Base-by-base conservation (phyloP, 2,888 invertebrate genomes). In the Lapara coniferarum region DNA sequence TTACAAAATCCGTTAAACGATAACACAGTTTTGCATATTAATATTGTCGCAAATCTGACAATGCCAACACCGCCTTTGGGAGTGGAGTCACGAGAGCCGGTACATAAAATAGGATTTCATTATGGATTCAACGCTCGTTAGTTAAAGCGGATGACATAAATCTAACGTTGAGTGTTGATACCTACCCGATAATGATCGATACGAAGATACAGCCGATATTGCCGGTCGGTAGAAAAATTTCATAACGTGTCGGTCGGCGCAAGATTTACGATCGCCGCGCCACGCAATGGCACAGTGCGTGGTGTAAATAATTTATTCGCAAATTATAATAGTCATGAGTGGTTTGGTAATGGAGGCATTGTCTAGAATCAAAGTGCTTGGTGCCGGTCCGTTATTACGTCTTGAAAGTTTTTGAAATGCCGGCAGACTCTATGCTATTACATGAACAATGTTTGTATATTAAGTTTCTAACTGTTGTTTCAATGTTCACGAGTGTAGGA, bases 81-180 rank as follows among this genome's bases (percentile, higher is more conserved):
- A 74, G 74, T 73, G 72, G 72, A 73, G 73, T 73, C 73, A 46
- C n/a, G 49, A 25, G 51, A 72, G 72, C 67, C 49, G 74, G 74
- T 77, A 75, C 73, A 75, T 71, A 74, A 78, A 79, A 81, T 83
- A 84, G 81, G 81, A 81, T 81, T 82, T 84, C 82, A 85, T 83
- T 78, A 81, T 75, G 78, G 78, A 78, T 79, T 73, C 74, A 71
- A 71, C 66, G 73, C 76, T 85, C 81, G 83, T 85, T 84, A 82
- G 78, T 75, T 75, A 72, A 77, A 80, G 77, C 87, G 86, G 85
- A 85, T 83, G 82, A 80, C 84, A 85, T 88, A 85, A 87, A 87
- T 88, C 85, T 68, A 53, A 25, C 63, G 68, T 63, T 67, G 77
- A 73, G 72, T 72, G 69, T 68, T 70, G 73, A 76, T 74, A 69